Percentiles rank a stretch among this genome's conserved stretches.
Conservation (phyloP, 1,140 invertebrate genomes). For the Luehdorfia chinensis region DNA sequence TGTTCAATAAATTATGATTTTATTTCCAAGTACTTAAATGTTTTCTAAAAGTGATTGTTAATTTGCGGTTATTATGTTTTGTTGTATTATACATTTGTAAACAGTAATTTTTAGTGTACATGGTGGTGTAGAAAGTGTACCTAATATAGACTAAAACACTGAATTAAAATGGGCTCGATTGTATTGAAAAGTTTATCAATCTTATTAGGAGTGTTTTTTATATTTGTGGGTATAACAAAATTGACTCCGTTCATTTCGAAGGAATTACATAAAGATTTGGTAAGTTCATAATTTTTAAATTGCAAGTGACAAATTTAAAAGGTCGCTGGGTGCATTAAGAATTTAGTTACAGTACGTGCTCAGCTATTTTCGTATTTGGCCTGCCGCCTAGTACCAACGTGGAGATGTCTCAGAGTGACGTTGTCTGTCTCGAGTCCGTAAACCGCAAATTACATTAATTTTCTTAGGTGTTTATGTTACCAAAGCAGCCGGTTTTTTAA, state of each 20-base stretch:
- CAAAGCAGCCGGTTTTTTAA: too few relatives aligned
- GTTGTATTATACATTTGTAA: not conserved
- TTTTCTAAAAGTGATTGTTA: not conserved
- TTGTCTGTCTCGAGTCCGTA: slow-evolving; percentile 16
- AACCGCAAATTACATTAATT: too few relatives aligned
- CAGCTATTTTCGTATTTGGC: slow-evolving; percentile 78
- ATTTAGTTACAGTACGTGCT: slow-evolving; percentile 60
- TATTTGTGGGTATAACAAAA: slow-evolving; percentile 96
- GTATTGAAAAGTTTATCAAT: slow-evolving; percentile 94
- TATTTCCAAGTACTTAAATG: not conserved
- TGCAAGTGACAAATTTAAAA: slow-evolving; percentile 36
- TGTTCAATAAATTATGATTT: not conserved
- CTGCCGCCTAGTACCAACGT: slow-evolving; percentile 71
- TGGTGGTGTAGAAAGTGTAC: slow-evolving; percentile 14
- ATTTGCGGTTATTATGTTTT: not conserved
- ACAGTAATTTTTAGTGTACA: not conserved
- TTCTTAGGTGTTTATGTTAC: too few relatives aligned
- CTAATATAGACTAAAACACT: slow-evolving; percentile 21
- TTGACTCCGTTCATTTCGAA: slow-evolving; percentile 93
- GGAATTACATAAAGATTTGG: slow-evolving; percentile 98
- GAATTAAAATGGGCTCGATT: slow-evolving; percentile 80
- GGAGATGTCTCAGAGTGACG: slow-evolving; percentile 51
- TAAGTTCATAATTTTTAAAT: slow-evolving; percentile 71
- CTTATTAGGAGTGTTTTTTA: slow-evolving; percentile 95
- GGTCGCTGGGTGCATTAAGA: slow-evolving; percentile 58